Evolutionary conservation across 2,113 vertebrate species (phyloP).

Genomic region (Trichechus manatus): DNA sequence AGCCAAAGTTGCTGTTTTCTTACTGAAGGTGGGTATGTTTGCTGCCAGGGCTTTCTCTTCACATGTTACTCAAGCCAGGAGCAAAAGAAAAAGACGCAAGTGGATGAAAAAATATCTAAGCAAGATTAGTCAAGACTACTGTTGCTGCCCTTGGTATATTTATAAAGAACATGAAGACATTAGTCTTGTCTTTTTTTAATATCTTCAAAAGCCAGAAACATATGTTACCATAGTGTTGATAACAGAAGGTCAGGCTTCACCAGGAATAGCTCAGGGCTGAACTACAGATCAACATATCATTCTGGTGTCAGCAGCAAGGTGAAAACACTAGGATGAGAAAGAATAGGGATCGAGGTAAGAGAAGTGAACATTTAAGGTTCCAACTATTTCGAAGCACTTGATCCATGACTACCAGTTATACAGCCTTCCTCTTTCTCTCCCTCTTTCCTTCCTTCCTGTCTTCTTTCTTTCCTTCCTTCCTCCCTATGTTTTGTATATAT

Average conservation of each 20-base stretch:
- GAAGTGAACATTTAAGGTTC: neutral
- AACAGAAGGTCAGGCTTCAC: neutral
- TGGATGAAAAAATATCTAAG: neutral
- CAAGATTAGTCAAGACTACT: neutral
- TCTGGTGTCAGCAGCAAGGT: neutral
- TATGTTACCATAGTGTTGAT: neutral
- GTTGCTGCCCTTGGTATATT: neutral
- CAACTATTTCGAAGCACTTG: neutral
- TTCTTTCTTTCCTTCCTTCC: neutral
- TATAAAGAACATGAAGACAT: neutral
- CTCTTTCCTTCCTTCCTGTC: neutral
- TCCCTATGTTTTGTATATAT: neutral
- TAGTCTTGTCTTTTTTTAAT: neutral
- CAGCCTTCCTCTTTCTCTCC: rapidly evolving
- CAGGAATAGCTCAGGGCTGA: neutral
- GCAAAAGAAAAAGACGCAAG: neutral
- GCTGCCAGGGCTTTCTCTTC: neutral
- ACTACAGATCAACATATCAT: neutral
- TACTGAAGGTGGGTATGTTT: neutral
- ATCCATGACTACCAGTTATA: neutral
- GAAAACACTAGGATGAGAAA: neutral
- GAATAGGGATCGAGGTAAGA: neutral
- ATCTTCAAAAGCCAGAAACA: neutral
- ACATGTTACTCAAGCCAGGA: neutral
- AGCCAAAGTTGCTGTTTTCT: neutral